Conservation (phyloP, 2,113 vertebrate genomes). For the Lynx canadensis region DNA sequence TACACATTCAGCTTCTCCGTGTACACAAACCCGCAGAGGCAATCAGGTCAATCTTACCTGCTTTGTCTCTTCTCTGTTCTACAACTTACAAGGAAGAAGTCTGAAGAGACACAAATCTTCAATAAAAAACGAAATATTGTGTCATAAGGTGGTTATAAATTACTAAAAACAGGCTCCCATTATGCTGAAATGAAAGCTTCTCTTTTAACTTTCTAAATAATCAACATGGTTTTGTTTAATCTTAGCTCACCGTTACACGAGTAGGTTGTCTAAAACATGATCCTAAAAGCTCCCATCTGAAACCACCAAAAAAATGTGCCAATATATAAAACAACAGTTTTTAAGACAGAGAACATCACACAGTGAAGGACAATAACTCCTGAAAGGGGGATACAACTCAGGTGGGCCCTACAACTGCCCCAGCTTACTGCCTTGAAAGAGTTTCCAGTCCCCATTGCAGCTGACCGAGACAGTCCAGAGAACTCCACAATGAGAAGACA, state of each 20-base stretch:
- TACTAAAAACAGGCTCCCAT: background rate
- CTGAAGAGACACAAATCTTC: constrained; percentile 31
- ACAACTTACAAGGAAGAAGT: constrained; percentile 26
- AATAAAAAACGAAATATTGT: constrained; percentile 33
- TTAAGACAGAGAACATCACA: background rate
- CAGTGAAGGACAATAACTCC: background rate
- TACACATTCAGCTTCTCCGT: background rate
- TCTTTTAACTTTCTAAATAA: constrained; percentile 45
- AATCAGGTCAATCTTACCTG: background rate
- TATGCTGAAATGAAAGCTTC: constrained; percentile 21
- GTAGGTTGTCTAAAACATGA: background rate
- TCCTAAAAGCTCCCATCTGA: background rate
- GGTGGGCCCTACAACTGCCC: background rate
- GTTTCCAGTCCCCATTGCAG: background rate
- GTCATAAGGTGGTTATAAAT: background rate
- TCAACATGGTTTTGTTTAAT: background rate
- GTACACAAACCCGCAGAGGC: background rate
- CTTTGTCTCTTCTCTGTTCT: background rate
- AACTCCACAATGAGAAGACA: background rate
- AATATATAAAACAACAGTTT: background rate
- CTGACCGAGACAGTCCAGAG: background rate
- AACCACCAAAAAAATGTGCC: background rate
- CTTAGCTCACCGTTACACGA: background rate
- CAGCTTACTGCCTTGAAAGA: background rate
- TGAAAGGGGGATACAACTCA: background rate